A percentile compares a stretch with the other conserved stretches of the same genome.
phyloP scores from a whole-genome alignment of 2,888 invertebrate species.

The Eupithecia pulchellata region DNA sequence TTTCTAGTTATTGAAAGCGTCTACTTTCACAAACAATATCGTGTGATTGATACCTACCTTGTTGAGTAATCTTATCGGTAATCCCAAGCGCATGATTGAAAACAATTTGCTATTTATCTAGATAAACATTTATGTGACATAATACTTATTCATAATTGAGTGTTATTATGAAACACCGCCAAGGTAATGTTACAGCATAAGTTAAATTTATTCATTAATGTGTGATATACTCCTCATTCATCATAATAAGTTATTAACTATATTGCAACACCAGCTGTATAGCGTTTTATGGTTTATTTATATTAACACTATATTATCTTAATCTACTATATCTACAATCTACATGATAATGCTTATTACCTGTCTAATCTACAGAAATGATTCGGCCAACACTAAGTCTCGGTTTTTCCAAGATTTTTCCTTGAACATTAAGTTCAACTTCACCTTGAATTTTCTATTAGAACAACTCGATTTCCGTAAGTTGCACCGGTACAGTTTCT shows the following conservation, averaged over 20 bases:
- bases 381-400: not conserved
- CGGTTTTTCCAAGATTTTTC: conserved; percentile 8
- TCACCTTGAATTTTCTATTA: conserved; percentile 10
- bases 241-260: conserved; percentile 4
- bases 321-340: not conserved
- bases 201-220: conserved; percentile 15
- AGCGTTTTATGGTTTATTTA: not conserved
- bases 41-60: conserved; percentile 5
- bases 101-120: conserved; percentile 24
- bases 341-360: not conserved
- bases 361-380: not conserved
- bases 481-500: conserved; percentile 2
- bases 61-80: conserved; percentile 27
- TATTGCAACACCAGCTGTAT: conserved; percentile 4
- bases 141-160: conserved; percentile 25
- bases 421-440: conserved; percentile 10
- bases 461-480: conserved; percentile 4
- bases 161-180: conserved; percentile 32
- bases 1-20: not conserved
- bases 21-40: conserved; percentile 8
- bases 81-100: conserved; percentile 17
- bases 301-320: not conserved
- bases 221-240: conserved; percentile 14
- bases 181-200: conserved; percentile 26
- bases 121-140: conserved; percentile 31